Evolutionary conservation across 2,888 invertebrate genomes (phyloP), one percentile per base, ranked within the genome.

Genomic region (Peribatodes rhomboidaria): DNA sequence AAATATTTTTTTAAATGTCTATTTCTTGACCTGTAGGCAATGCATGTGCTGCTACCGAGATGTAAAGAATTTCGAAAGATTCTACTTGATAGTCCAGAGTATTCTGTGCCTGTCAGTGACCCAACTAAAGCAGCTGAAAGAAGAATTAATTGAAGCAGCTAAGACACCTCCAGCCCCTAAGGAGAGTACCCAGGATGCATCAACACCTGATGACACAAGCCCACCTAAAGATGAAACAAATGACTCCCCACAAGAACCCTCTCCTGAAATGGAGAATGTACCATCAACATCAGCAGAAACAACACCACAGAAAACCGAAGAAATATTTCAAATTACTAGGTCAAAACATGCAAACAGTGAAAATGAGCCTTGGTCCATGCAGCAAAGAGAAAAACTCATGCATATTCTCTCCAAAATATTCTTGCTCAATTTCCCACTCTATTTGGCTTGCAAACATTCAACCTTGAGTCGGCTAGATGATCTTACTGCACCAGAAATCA

Each of bases 21-120:
- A 72, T n/a, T 20, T 68, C 83, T 69, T 70, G 50, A 55, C 31
- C 94, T 95, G 66, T 88, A 98, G 98, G 85, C 98, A 98, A 94
- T 98, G 98, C 85, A 98, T 98, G 96, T 98, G 98, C 90, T 97
- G 98, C 89, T 98, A 97, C 89, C 95, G 98, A 77, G 98, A 98
- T 92, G 95, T 96, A 63, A 98, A 98, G 89, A 98, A 98, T 89
- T 97, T 98, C 90, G 98, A 98, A 84, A 95, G 98, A 75, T 97
- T 98, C 87, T 98, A 98, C 87, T 94, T 97, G 81, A 94, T 98
- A 76, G 96, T 98, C 41, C 98, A 98, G 87, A 97, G 98, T 71
- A 95, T 98, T 76, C 95, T 98, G 67, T 96, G 96, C 79, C 94
- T 97, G 75, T 96, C 97, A 53, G 96, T 98, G 65, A 96, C 96